These are phyloP conservation scores for Papilio polyxenes DNA, from an alignment of 1,140 invertebrate species.

Conservation along the genomic window DNA sequence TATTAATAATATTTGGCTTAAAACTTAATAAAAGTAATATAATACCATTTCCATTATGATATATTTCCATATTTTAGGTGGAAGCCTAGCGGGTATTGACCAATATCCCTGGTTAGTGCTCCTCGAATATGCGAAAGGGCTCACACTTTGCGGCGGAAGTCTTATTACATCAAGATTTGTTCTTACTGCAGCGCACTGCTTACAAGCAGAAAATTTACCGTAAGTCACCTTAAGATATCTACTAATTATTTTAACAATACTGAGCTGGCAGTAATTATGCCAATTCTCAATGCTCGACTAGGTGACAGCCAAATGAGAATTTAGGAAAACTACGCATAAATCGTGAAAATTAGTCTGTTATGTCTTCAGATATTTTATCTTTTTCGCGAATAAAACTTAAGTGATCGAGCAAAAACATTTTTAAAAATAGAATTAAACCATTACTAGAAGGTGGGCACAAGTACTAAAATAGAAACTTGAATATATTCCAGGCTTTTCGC, in stretches of 20 bases:
- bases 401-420: neutral
- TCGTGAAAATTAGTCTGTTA: too few species aligned
- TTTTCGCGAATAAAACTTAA: neutral
- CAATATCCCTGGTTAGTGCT: slow-evolving; percentile 56
- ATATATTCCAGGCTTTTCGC: slow-evolving; percentile 46
- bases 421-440: neutral
- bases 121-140: slow-evolving; percentile 51
- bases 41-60: neutral
- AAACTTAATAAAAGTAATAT: too few species aligned
- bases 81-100: slow-evolving; percentile 39
- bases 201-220: slow-evolving; percentile 40
- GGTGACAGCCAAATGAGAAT: too few species aligned
- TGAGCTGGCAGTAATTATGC: too few species aligned
- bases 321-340: too few species aligned
- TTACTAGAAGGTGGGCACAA: neutral
- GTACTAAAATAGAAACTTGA: neutral
- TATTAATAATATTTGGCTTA: too few species aligned
- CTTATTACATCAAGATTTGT: slow-evolving; percentile 51
- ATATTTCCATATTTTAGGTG: slow-evolving; percentile 31
- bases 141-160: slow-evolving; percentile 55
- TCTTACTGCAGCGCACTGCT: slow-evolving; percentile 60
- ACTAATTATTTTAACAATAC: neutral
- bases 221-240: neutral
- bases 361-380: too few species aligned
- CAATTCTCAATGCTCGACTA: too few species aligned